Conservation (phyloP, 2,113 vertebrate genomes). For the Rattus norvegicus region GRCr8 NC_086022.1:162325001-162325500, state of each 20-base stretch:
- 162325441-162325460: too few relatives aligned
- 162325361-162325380: not conserved
- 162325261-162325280: not conserved
- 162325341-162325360: not conserved
- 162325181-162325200: too few relatives aligned
- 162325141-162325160: not conserved
- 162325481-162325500: rapidly evolving
- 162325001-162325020: not conserved
- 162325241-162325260: too few relatives aligned
- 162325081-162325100: too few relatives aligned
- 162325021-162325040: not conserved
- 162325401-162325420: not conserved
- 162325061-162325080: too few relatives aligned
- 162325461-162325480: not conserved
- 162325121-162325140: not conserved
- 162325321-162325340: not conserved
- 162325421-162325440: too few relatives aligned
- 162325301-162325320: not conserved
- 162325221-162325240: not conserved
- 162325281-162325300: not conserved
- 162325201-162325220: too few relatives aligned
- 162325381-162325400: rapidly evolving
- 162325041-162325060: not conserved
- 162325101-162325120: too few relatives aligned
- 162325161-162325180: not conserved